Base-by-base conservation (phyloP, 2,113 vertebrate genomes). In the Pteronura brasiliensis region DNA sequence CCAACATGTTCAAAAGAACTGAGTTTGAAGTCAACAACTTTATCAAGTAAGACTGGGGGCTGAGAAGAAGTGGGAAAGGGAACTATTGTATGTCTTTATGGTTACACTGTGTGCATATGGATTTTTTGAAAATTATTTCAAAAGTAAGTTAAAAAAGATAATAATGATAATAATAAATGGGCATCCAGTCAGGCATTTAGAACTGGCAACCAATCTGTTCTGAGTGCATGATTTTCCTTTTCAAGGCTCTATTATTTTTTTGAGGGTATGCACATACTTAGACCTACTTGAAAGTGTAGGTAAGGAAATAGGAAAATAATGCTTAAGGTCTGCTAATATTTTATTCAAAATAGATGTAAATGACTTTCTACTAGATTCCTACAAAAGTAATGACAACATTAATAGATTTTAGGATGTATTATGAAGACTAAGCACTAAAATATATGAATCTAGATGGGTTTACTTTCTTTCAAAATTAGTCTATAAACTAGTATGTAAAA, bases 381-480 rank as follows among this genome's bases (percentile, higher is more conserved):
- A 67, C 6, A 82, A 91, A 95, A 88, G 88, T 94, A 94, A 95
- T 81, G 55, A 90, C 65, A 85, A 83, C 47, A 92, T 88, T 92
- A 88, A 90, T 76, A 97, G 44, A 93, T 86, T 88, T 88, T 93
- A 88, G 31, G 6, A 23, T 92, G 4, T 79, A 61, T 96, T 55
- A 81, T 93, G 27, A 97, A 94, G 42, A 80, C 31, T 90, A 96
- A 95, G 29, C 27, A 93, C 80, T 95, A 96, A 96, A 92, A 79
- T 93, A 52, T 86, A 34, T 94, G 17, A 88, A 42, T 95, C 47
- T 83, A 96, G 25, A 76, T 94, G n/a, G 55, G 49, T 69, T 97
- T 95, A 82, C 23, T 96, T 88, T 95, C 76, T 97, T 95, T 96
- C 77, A 85, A 98, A 98, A 95, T 96, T 93, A 96, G 72, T 76